Evolutionary conservation across 1,140 invertebrate species (phyloP), one percentile per base, ranked within the genome.

Genomic region (Marisa cornuarietis): DNA sequence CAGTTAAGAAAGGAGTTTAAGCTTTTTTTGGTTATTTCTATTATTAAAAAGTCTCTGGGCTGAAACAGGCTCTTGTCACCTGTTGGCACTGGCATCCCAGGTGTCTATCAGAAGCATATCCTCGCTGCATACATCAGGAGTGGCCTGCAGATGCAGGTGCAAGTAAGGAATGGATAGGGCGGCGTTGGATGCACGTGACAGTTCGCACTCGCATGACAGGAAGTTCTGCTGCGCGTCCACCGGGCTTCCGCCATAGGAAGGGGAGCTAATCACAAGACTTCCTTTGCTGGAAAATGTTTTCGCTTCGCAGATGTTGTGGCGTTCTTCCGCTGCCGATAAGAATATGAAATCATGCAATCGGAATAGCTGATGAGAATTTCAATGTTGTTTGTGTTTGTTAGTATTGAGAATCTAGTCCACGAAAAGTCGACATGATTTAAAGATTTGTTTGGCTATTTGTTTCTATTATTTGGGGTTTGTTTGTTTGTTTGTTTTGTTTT

Each of bases 181-280:
- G 51, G 31, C 31, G 76, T 20, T 77, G 14, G 26, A 42, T 20
- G 54, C 42, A 24, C 65, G 63, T n/a, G 65, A 68, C 63, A 77
- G 65, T 63, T 68, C 63, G 76, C 76, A 77, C 51, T 77, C 76
- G 49, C 76, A 77, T 51, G 76, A 77, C 63, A 77, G 65, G 63
- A 42, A 66, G 63, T 68, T 31, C 76, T 63, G 49, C 0, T 66
- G 76, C 63, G 76, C 42, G 3, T 16, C 74, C 18, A 49, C 6
- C 49, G 18, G 24, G 22, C 65, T 65, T 62, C 54, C 58, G 76
- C 63, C 68, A 63, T 68, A 77, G 65, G 76, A 77, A 77, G 76
- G 76, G 76, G 76, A 77, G 76, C 42, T 68, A 68, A 77, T 20
- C 65, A 77, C 63, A 13, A 68, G 63, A 26, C 76, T 77, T 68